Base-by-base conservation (phyloP, 2,797 vertebrate genomes). In the Sciurus carolinensis region DNA sequence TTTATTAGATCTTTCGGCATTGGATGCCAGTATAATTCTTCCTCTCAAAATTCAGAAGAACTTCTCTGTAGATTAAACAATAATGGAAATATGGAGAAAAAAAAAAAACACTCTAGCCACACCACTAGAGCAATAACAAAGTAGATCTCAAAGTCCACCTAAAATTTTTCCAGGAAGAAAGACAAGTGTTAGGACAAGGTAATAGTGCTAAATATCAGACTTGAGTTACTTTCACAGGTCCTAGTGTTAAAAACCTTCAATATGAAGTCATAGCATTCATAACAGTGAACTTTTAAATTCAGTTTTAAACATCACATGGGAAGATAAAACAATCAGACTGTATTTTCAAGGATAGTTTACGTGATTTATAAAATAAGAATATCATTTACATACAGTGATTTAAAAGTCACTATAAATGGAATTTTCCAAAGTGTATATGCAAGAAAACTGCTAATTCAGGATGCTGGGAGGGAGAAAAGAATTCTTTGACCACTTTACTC, bases 1-100 rank as follows among this genome's bases (percentile, higher is more conserved):
- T 96, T 97, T 88, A 97, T 93, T 96, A 97, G 44, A 59, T 95
- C 94, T 97, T 97, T 98, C 96, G 94, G 91, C 93, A 98, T 84
- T 84, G 73, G 81, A 72, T 97, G 50, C 26, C 44, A 95, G 57
- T 86, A 92, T 57, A 97, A 26, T 71, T 96, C 79, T 95, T 94
- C 36, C 96, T 76, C 81, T 3, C 85, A 90, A 64, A 96, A 92
- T 36, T 98, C 85, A 2, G 85, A 69, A 95, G 73, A 87, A 44
- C 54, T 92, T 39, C 79, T 93, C 75, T 95, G 57, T 4, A 44
- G 80, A 90, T 95, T 96, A 88, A 95, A 87, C 59, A 75, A 84
- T 96, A 86, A 82, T 87, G 24, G 52, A 95, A 96, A 50, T 17
- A 67, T 52, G 20, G 18, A 12, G 42, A 47, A 28, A 33, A 13